phyloP scores from a whole-genome alignment of 2,113 vertebrate species.

The Xenotilapia caudafasciata region DNA sequence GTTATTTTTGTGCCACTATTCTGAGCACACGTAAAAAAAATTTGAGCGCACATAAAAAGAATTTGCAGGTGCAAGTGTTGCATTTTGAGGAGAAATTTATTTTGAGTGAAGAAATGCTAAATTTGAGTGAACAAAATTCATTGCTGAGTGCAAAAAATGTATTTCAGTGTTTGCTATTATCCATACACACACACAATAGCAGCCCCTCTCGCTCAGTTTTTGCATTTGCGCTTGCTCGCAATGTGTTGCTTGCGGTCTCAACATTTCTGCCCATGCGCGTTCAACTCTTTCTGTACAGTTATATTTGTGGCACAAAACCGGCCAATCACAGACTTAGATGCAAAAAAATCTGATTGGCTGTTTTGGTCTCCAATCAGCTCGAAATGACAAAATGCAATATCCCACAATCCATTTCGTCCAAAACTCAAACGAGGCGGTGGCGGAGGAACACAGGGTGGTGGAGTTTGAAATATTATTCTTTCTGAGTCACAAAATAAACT shows the following conservation, averaged over 20 bases:
- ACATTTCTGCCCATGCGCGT: rapidly evolving
- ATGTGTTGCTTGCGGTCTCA: not conserved
- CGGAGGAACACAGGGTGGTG: no score
- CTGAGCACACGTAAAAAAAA: not conserved
- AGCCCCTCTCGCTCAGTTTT: not conserved
- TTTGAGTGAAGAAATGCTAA: not conserved
- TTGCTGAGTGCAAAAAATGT: not conserved
- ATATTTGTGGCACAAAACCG: not conserved
- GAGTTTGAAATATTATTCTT: not conserved
- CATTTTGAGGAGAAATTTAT: not conserved
- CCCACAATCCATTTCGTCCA: no score
- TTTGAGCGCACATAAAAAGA: not conserved
- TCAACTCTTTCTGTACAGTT: not conserved
- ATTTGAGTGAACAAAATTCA: not conserved
- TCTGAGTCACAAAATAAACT: not conserved
- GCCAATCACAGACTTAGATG: no score
- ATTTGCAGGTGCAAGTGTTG: not conserved
- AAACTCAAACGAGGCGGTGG: no score
- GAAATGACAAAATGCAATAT: not conserved
- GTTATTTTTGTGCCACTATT: not conserved
- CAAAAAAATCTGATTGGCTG: not conserved
- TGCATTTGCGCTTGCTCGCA: not conserved
- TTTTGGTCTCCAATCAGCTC: not conserved
- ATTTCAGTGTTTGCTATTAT: not conserved
- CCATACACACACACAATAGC: not conserved